These are phyloP conservation scores for Eulemur rubriventer DNA, from an alignment of 2,797 vertebrate genomes.

Conservation along the genomic window DNA sequence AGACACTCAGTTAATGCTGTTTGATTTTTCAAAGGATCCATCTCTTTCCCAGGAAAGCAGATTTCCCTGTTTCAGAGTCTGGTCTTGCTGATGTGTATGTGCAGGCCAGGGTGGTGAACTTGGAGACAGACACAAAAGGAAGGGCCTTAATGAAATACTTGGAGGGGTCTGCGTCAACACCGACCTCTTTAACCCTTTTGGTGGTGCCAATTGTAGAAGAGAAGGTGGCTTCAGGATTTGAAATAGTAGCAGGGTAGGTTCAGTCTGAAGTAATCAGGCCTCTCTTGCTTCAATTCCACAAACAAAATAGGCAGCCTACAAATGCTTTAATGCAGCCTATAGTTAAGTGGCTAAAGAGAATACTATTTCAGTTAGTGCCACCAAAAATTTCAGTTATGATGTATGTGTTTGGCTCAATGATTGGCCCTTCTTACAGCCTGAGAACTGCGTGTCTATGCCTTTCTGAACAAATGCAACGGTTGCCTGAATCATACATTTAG, in stretches of 20 bases:
- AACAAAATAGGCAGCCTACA: neutral
- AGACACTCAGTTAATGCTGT: neutral
- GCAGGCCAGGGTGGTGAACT: neutral
- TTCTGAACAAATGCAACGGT: neutral
- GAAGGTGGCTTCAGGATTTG: neutral
- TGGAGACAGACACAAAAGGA: neutral
- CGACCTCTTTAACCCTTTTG: neutral
- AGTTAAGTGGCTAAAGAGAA: neutral
- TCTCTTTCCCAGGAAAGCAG: neutral
- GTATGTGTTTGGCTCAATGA: neutral
- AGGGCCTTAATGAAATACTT: neutral
- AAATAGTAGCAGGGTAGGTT: neutral
- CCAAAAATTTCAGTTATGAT: neutral
- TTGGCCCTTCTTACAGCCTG: neutral
- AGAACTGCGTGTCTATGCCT: neutral
- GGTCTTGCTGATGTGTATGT: neutral
- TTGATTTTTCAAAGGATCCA: neutral
- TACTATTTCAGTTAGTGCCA: neutral
- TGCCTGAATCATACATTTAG: neutral
- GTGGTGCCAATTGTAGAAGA: neutral
- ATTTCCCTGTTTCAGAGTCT: neutral
- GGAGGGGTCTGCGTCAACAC: neutral
- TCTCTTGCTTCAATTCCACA: neutral
- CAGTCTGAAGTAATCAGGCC: conserved; percentile 5
- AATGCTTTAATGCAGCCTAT: neutral